Conservation (phyloP, 2,113 vertebrate genomes). For the Anoplopoma fimbria region DNA sequence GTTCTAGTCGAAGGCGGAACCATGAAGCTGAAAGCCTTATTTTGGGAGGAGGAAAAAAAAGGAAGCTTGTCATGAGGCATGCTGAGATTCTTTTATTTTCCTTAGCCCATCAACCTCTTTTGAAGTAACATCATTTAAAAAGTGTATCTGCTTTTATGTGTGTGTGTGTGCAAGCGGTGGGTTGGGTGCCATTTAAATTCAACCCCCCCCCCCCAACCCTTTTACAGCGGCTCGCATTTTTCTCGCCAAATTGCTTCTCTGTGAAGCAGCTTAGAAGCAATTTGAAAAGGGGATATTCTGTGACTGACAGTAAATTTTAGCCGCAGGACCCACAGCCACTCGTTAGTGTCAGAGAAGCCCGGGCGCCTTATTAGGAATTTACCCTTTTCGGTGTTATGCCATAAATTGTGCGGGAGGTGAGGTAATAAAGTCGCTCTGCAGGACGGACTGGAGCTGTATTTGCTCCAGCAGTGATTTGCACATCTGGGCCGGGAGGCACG, state of each 20-base stretch:
- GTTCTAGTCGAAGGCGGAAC: conserved; percentile 20
- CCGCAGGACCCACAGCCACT: conserved; percentile 59
- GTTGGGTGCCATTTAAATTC: conserved; percentile 38
- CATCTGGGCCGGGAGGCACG: conserved; percentile 45
- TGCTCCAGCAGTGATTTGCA: conserved; percentile 60
- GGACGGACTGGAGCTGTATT: conserved; percentile 53
- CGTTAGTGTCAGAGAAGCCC: conserved; percentile 66
- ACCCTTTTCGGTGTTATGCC: conserved; percentile 66
- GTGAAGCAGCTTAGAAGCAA: conserved; percentile 63
- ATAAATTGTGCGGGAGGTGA: conserved; percentile 66
- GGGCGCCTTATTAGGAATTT: conserved; percentile 66
- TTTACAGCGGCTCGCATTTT: conserved; percentile 55
- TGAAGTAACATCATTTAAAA: conserved; percentile 45
- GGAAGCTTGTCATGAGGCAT: background rate
- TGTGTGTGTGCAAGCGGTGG: background rate
- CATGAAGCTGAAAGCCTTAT: conserved; percentile 9
- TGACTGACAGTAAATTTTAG: conserved; percentile 68
- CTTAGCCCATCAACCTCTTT: conserved; percentile 20
- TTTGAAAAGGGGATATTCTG: conserved; percentile 57
- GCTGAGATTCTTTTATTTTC: conserved; percentile 30
- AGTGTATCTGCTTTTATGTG: conserved; percentile 24
- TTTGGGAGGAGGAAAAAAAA: conserved; percentile 16
- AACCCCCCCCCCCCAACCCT: conserved; percentile 5
- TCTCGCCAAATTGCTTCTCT: conserved; percentile 60
- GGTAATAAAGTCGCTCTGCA: conserved; percentile 66